phyloP scores from a whole-genome alignment of 1,140 invertebrate species.

The Periplaneta americana region DNA sequence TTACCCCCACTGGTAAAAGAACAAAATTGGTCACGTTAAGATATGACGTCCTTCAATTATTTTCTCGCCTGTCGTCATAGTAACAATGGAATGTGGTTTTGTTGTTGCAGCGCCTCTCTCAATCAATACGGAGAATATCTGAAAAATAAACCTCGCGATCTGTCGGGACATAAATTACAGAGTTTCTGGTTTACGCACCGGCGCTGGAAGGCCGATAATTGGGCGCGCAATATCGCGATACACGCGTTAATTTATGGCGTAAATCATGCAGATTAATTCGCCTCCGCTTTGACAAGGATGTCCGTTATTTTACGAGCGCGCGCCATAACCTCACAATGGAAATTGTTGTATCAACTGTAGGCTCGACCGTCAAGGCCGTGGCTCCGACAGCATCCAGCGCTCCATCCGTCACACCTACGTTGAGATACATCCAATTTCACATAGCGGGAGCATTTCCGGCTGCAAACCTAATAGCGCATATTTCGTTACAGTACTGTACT shows the following conservation, averaged over 20 bases:
- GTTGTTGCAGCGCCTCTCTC: background rate
- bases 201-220: background rate
- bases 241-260: background rate
- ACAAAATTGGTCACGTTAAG: background rate
- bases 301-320: background rate
- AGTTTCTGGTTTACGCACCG: background rate
- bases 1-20: no score
- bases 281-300: background rate
- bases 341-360: background rate
- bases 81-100: no score
- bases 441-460: no score
- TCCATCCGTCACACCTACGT: no score
- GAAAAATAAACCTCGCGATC: background rate
- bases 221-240: background rate
- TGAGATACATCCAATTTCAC: no score
- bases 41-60: background rate
- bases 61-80: no score
- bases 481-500: no score
- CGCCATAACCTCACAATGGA: background rate
- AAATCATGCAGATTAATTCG: background rate
- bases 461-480: no score
- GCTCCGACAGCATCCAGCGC: no score
- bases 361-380: no score
- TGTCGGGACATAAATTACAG: background rate
- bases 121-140: background rate